phyloP scores from a whole-genome alignment of 2,113 vertebrate species.

The Baryphthengus martii region DNA sequence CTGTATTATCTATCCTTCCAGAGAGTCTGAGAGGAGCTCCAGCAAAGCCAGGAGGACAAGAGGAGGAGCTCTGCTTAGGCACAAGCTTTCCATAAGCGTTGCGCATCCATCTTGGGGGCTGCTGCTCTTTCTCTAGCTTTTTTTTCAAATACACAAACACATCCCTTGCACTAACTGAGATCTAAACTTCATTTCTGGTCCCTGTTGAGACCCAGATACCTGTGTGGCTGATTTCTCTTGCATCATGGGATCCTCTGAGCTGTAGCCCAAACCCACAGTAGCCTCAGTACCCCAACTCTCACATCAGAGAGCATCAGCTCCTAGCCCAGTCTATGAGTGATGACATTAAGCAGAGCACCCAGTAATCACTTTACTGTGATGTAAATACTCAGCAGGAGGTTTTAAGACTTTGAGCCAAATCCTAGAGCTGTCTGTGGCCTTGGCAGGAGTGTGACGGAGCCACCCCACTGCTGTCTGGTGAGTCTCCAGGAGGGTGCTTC shows the following conservation, averaged over 20 bases:
- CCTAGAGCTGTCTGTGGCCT: background rate
- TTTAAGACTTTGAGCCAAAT: background rate
- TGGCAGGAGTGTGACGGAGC: background rate
- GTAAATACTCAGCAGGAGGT: background rate
- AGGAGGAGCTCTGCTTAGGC: background rate
- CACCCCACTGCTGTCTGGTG: accelerated
- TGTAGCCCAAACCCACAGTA: background rate
- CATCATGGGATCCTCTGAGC: background rate
- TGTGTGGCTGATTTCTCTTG: background rate
- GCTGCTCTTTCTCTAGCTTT: background rate
- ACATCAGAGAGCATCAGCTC: background rate
- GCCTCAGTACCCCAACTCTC: background rate
- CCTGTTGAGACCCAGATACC: background rate
- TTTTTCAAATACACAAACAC: background rate
- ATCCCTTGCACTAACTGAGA: background rate
- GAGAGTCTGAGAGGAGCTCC: background rate
- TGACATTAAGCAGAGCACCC: background rate
- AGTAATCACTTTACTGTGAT: background rate
- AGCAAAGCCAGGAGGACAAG: background rate
- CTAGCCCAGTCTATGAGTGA: accelerated
- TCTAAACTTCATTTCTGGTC: background rate
- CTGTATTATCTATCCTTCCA: slow-evolving; percentile 25
- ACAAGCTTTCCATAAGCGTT: background rate
- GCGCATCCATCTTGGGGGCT: background rate
- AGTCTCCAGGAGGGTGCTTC: background rate